Evolutionary conservation across 2,888 invertebrate species (phyloP).

Genomic region (Ephialtes manifestator): DNA sequence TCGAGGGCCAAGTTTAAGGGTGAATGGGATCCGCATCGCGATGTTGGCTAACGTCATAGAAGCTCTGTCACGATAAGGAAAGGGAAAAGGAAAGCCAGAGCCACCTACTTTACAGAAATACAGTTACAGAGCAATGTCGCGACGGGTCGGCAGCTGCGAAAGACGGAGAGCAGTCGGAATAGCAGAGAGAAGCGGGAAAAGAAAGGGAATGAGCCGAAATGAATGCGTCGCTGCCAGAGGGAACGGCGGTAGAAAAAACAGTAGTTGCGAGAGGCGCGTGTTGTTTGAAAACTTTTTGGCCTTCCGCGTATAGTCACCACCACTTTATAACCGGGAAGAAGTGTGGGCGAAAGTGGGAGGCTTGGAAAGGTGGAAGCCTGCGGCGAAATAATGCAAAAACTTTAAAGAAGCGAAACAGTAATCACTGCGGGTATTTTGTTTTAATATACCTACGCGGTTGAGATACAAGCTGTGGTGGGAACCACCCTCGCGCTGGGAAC

Average conservation of each 20-base stretch:
- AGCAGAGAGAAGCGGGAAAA: constrained; percentile 6
- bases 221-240: constrained; percentile 48
- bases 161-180: background rate
- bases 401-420: constrained; percentile 53
- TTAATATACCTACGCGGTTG: constrained; percentile 27
- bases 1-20: constrained; percentile 39
- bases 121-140: constrained; percentile 18
- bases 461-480: background rate
- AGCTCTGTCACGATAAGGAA: background rate
- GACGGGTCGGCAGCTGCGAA: constrained; percentile 2
- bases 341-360: constrained; percentile 37
- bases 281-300: constrained; percentile 63
- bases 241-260: constrained; percentile 28
- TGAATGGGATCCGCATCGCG: constrained; percentile 17
- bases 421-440: constrained; percentile 57
- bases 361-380: constrained; percentile 12
- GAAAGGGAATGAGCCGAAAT: constrained; percentile 35
- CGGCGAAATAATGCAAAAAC: constrained; percentile 60
- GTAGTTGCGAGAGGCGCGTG: constrained; percentile 38
- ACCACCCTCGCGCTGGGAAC: background rate
- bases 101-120: constrained; percentile 38
- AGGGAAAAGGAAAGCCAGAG: constrained; percentile 17
- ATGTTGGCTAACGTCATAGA: background rate
- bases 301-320: constrained; percentile 62
- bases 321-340: constrained; percentile 61